Evolutionary conservation across 2,888 invertebrate genomes (phyloP).

Genomic region (Romanomermis culicivorax): DNA sequence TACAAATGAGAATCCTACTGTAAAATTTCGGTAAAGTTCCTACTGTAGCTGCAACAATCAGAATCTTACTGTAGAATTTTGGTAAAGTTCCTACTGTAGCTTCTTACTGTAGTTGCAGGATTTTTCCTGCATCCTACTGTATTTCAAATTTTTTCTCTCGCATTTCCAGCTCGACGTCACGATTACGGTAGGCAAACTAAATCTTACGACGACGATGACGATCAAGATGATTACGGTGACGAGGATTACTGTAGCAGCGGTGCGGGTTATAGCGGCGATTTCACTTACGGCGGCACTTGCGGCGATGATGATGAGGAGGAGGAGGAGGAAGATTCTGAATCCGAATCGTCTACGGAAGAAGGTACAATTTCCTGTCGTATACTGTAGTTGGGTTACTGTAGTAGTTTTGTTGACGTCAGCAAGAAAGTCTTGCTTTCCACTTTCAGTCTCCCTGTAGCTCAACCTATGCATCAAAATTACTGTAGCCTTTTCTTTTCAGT

Average conservation of each 20-base stretch:
- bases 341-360: slow-evolving; percentile 5
- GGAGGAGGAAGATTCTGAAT: slow-evolving; percentile 11
- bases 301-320: slow-evolving; percentile 22
- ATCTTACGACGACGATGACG: neutral
- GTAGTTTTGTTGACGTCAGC: too few relatives aligned
- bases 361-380: neutral
- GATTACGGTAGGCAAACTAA: neutral
- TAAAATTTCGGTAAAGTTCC: too few relatives aligned
- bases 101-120: too few relatives aligned
- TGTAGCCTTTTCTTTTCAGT: too few relatives aligned
- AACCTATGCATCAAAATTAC: too few relatives aligned
- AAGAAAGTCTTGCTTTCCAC: too few relatives aligned
- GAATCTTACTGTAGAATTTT: too few relatives aligned
- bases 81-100: too few relatives aligned
- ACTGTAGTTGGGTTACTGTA: too few relatives aligned
- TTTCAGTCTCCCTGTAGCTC: too few relatives aligned
- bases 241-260: neutral
- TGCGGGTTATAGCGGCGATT: neutral
- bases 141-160: neutral
- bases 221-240: neutral
- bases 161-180: neutral
- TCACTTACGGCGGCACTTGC: slow-evolving; percentile 15
- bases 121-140: neutral
- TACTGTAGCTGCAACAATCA: too few relatives aligned
- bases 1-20: too few relatives aligned